These are phyloP conservation scores for Ylistrum balloti DNA, from an alignment of 1,140 invertebrate genomes.

Conservation along the genomic window DNA sequence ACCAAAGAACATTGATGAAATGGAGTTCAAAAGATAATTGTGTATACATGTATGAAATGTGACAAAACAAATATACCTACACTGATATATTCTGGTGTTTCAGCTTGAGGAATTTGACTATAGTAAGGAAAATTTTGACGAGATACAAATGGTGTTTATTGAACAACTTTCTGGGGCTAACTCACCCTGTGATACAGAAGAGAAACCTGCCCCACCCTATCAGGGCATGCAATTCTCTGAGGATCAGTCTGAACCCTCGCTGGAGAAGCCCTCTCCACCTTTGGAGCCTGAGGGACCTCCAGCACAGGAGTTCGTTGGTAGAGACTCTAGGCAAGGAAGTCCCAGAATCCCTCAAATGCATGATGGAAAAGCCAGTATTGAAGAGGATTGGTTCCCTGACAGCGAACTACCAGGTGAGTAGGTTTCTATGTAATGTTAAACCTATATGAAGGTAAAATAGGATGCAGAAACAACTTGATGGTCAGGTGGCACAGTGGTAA, in stretches of 20 bases:
- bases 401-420: slow-evolving; percentile 61
- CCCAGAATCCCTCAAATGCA: neutral
- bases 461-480: too few species aligned
- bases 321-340: neutral
- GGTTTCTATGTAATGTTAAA: too few species aligned
- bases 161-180: slow-evolving; percentile 49
- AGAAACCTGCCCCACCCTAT: neutral
- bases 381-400: slow-evolving; percentile 57
- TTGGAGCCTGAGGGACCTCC: neutral
- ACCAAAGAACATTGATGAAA: too few species aligned
- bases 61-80: too few species aligned
- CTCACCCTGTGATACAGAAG: neutral
- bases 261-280: neutral
- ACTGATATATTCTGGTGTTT: neutral
- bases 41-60: too few species aligned
- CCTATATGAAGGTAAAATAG: too few species aligned
- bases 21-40: too few species aligned
- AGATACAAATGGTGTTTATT: slow-evolving; percentile 55
- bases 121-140: slow-evolving; percentile 51
- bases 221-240: too few species aligned
- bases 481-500: too few species aligned
- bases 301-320: neutral
- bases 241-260: too few species aligned
- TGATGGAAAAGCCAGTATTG: neutral
- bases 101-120: slow-evolving; percentile 52